These are phyloP conservation scores for Cylindroiulus punctatus DNA, from an alignment of 2,888 invertebrate genomes.

Conservation along the genomic window DNA sequence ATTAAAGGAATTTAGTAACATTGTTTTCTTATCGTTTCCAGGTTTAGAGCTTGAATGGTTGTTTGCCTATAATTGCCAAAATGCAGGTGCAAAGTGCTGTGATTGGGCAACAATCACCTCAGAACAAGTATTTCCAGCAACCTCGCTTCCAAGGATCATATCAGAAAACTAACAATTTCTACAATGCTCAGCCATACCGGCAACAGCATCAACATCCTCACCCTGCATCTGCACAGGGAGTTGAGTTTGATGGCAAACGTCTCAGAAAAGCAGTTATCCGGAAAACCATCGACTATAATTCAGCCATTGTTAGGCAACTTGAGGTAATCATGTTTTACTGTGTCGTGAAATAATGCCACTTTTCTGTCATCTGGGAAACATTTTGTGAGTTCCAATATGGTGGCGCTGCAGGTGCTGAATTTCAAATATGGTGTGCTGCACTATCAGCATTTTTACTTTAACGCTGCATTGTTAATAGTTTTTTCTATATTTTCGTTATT, in stretches of 20 bases:
- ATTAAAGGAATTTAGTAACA: neutral
- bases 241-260: slow-evolving; percentile 94
- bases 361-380: no score
- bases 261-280: slow-evolving; percentile 95
- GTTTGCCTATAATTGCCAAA: neutral
- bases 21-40: neutral
- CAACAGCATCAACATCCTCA: slow-evolving; percentile 54
- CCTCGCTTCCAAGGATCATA: slow-evolving; percentile 48
- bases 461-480: neutral
- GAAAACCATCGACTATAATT: slow-evolving; percentile 98
- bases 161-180: slow-evolving; percentile 52
- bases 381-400: no score
- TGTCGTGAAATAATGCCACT: neutral
- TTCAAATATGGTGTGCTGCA: no score
- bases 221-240: slow-evolving; percentile 58
- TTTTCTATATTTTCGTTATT: slow-evolving; percentile 12
- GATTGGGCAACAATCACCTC: neutral
- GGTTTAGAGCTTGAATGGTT: neutral
- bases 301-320: slow-evolving; percentile 89
- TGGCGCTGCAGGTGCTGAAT: no score
- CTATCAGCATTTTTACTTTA: neutral
- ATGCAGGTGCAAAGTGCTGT: slow-evolving; percentile 52
- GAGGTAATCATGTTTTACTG: slow-evolving; percentile 72
- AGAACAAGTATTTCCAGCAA: slow-evolving; percentile 35
- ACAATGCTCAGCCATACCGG: slow-evolving; percentile 47